Conservation (phyloP, 2,888 invertebrate genomes). For the Pristionchus japonicus region DNA sequence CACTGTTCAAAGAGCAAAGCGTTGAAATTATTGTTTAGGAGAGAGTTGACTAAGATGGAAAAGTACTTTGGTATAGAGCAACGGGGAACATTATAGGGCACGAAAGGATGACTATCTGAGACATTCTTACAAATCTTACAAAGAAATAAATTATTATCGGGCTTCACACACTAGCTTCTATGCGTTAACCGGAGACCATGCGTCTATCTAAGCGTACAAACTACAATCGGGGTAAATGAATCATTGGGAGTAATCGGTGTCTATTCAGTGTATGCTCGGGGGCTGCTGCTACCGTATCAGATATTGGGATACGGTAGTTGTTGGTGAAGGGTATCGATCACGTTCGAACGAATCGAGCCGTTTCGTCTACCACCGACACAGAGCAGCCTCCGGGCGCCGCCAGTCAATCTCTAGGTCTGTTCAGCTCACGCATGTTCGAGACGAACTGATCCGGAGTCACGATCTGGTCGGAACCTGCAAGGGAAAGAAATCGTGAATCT, state of each 20-base stretch:
- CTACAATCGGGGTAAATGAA: not conserved
- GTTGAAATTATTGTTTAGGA: not conserved
- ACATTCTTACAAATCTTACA: not conserved
- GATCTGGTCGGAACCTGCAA: slow-evolving; percentile 90
- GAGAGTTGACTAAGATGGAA: not conserved
- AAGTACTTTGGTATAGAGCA: not conserved
- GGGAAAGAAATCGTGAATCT: not conserved
- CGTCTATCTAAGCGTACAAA: not conserved
- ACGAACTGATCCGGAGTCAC: slow-evolving; percentile 95
- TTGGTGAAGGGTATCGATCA: slow-evolving; percentile 17
- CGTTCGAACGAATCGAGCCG: not conserved
- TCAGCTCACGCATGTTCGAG: slow-evolving; percentile 83
- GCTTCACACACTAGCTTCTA: not conserved
- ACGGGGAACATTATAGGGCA: not conserved
- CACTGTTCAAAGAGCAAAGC: not conserved
- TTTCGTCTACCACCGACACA: slow-evolving; percentile 60
- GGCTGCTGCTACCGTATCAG: not conserved
- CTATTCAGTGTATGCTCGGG: slow-evolving; percentile 1
- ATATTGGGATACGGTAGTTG: not conserved
- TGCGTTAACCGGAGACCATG: not conserved
- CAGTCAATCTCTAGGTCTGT: slow-evolving; percentile 70
- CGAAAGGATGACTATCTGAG: not conserved
- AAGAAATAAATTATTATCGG: not conserved
- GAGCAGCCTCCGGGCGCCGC: slow-evolving; percentile 54
- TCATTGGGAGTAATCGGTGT: not conserved